phyloP scores from a whole-genome alignment of 2,113 vertebrate genomes.

The Sinocyclocheilus anophthalmus region DNA sequence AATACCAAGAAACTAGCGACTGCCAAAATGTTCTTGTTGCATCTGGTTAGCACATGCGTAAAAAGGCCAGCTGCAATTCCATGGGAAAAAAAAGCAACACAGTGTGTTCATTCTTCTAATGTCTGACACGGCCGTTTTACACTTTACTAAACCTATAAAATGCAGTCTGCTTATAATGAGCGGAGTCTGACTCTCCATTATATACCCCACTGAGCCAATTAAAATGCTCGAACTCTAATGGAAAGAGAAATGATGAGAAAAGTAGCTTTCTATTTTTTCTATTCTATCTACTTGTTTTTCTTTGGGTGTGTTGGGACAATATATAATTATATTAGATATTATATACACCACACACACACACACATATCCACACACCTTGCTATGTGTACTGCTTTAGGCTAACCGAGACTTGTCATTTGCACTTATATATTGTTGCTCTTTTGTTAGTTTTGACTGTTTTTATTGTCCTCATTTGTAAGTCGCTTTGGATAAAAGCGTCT shows the following conservation, averaged over 20 bases:
- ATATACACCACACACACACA: too few relatives aligned
- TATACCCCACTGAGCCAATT: constrained; percentile 43
- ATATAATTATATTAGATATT: too few relatives aligned
- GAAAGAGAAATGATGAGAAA: background rate
- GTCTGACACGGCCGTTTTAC: constrained; percentile 29
- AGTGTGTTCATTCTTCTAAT: constrained; percentile 2
- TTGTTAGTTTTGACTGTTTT: too few relatives aligned
- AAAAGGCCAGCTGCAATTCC: background rate
- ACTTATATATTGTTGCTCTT: too few relatives aligned
- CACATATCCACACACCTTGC: too few relatives aligned
- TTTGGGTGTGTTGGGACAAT: too few relatives aligned
- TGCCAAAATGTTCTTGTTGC: background rate
- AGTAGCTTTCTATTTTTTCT: too few relatives aligned
- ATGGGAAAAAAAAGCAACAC: background rate
- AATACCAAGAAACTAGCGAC: background rate
- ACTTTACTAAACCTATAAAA: constrained; percentile 19
- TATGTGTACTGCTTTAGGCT: too few relatives aligned
- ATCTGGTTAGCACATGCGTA: background rate
- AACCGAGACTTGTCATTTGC: too few relatives aligned
- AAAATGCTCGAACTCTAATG: constrained; percentile 21
- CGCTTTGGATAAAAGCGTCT: too few relatives aligned
- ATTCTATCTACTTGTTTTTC: too few relatives aligned
- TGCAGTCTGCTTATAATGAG: constrained; percentile 22
- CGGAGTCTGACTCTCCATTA: background rate
- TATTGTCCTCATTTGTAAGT: too few relatives aligned